A percentile compares a stretch with the other conserved stretches of the same genome.
phyloP scores from a whole-genome alignment of 2,888 invertebrate genomes.

The Drosophila paramelanica region DNA sequence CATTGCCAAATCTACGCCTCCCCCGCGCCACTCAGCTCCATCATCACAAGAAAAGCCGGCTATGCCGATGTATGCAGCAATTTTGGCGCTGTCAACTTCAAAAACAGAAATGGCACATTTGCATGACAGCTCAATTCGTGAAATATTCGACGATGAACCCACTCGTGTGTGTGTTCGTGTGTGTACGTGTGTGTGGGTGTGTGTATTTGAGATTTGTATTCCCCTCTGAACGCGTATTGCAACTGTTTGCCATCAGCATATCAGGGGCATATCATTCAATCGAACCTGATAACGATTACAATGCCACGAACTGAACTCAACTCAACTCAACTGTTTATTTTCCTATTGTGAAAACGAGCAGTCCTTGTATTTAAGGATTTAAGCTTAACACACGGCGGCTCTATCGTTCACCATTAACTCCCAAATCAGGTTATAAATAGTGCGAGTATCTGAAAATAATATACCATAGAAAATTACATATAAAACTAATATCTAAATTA shows the following conservation, averaged over 20 bases:
- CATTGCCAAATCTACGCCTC: conserved; percentile 5
- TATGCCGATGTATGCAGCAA: conserved; percentile 60
- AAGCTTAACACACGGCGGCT: too few species aligned
- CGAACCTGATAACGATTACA: conserved; percentile 1
- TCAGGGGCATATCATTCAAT: conserved; percentile 22
- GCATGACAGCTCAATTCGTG: conserved; percentile 81
- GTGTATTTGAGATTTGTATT: neutral
- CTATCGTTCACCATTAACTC: too few species aligned
- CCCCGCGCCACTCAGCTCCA: neutral
- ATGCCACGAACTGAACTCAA: too few species aligned
- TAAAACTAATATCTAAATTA: too few species aligned
- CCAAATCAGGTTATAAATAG: too few species aligned
- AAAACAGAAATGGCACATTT: conserved; percentile 78
- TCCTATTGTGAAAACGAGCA: too few species aligned
- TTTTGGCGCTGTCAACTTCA: conserved; percentile 77
- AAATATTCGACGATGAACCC: conserved; percentile 65
- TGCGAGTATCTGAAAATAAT: neutral
- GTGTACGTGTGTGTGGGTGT: neutral
- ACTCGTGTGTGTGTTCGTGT: conserved; percentile 10
- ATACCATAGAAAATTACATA: too few species aligned
- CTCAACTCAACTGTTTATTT: neutral
- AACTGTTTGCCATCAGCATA: conserved; percentile 33
- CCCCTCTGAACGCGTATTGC: conserved; percentile 15
- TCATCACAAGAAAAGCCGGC: conserved; percentile 5
- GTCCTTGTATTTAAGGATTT: neutral